Conservation (phyloP, 2,113 vertebrate species). For the Sinosuthora webbiana region DNA sequence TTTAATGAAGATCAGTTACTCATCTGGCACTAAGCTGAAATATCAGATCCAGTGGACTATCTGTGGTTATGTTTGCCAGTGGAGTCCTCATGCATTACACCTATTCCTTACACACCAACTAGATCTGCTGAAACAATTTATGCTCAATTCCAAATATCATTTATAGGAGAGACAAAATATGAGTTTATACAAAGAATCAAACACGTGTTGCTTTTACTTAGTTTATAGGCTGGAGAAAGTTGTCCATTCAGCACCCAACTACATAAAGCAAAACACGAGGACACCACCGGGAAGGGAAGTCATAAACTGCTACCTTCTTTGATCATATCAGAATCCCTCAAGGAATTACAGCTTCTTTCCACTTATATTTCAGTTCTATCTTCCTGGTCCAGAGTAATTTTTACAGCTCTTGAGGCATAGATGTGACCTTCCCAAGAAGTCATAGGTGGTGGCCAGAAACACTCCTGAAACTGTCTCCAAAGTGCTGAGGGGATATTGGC, state of each 20-base stretch:
- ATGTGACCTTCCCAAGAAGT: not conserved
- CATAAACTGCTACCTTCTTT: not conserved
- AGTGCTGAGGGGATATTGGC: not conserved
- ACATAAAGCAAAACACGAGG: fast-evolving
- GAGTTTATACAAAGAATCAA: not conserved
- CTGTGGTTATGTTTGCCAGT: not conserved
- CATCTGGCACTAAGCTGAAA: not conserved
- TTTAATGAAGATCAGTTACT: conserved; percentile 30
- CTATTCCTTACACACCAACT: not conserved
- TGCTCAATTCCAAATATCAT: not conserved
- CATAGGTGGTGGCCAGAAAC: not conserved
- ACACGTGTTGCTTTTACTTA: not conserved
- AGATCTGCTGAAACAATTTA: not conserved
- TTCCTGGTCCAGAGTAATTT: not conserved
- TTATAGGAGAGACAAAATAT: not conserved
- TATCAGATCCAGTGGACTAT: not conserved
- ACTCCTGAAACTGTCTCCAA: not conserved
- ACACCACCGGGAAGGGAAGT: not conserved
- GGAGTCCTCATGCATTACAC: not conserved
- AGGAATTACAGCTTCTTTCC: not conserved
- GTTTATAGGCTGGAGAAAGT: not conserved
- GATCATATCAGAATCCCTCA: not conserved
- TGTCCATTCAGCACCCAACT: not conserved
- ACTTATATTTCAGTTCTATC: not conserved
- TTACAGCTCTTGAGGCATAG: not conserved